Evolutionary conservation across 2,888 invertebrate genomes (phyloP).

Genomic region (Argyresthia goedartella): DNA sequence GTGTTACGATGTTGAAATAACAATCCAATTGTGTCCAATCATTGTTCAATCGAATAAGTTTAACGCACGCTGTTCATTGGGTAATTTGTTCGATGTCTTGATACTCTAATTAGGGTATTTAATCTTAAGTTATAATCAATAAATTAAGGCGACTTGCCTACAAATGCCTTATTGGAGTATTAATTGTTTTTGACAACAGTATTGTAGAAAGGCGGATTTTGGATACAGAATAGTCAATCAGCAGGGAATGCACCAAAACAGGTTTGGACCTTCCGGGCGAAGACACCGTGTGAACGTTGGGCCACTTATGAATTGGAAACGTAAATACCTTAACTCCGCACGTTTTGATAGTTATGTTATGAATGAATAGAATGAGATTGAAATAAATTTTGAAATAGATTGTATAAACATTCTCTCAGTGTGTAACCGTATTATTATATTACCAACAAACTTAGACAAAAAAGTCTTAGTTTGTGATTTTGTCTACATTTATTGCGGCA

Average conservation of each 20-base stretch:
- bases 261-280: conserved; percentile 1
- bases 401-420: no score
- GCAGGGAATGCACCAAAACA: conserved; percentile 1
- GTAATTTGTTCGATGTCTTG: not conserved
- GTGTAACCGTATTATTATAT: no score
- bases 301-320: not conserved
- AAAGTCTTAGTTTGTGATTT: no score
- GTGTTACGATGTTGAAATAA: not conserved
- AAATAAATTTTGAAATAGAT: no score
- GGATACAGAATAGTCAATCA: not conserved
- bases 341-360: not conserved
- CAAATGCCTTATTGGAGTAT: no score
- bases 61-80: not conserved
- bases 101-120: not conserved
- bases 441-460: no score
- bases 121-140: not conserved
- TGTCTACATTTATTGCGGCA: no score
- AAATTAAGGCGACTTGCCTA: no score
- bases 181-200: no score
- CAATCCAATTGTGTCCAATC: not conserved
- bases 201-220: not conserved
- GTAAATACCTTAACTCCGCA: not conserved
- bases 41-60: not conserved
- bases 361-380: not conserved
- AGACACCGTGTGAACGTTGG: no score